Percentiles rank a stretch among this genome's conserved stretches.
Evolutionary conservation across 2,113 vertebrate genomes (phyloP).

Genomic region (Psettodes erumei): DNA sequence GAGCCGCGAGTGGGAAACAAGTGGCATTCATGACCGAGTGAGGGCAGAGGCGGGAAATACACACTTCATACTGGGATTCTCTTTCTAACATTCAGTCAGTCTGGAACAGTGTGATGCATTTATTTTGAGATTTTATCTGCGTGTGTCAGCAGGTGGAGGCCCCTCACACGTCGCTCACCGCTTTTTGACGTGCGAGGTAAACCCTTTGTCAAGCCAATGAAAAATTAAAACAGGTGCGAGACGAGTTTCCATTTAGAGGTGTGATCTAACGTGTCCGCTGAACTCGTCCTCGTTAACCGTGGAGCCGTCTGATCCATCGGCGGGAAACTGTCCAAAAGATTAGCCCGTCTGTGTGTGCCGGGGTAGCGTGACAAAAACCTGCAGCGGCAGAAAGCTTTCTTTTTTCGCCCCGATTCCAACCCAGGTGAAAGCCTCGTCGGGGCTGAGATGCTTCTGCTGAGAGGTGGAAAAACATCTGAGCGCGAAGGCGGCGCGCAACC

Average conservation of each 20-base stretch:
- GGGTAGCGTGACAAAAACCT: background rate
- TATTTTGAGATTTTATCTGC: no score
- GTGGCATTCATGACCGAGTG: conserved; percentile 1
- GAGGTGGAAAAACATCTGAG: no score
- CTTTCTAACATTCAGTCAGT: no score
- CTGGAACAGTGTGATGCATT: no score
- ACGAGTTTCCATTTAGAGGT: background rate
- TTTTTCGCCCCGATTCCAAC: background rate
- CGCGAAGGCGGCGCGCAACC: no score
- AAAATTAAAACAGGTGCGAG: background rate
- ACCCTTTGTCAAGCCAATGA: background rate
- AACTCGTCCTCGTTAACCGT: background rate
- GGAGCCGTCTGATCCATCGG: background rate
- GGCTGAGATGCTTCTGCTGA: no score
- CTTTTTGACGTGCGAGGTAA: background rate
- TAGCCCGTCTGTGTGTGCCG: background rate
- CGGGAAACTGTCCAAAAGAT: background rate
- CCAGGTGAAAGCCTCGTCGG: background rate
- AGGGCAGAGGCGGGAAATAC: background rate
- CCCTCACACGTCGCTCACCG: background rate
- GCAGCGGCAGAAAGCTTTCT: background rate
- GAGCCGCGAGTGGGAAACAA: background rate
- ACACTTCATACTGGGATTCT: background rate
- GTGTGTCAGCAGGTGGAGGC: background rate
- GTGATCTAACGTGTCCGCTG: background rate